Evolutionary conservation across 1,140 invertebrate species (phyloP).

Genomic region (Metaphire vulgaris): DNA sequence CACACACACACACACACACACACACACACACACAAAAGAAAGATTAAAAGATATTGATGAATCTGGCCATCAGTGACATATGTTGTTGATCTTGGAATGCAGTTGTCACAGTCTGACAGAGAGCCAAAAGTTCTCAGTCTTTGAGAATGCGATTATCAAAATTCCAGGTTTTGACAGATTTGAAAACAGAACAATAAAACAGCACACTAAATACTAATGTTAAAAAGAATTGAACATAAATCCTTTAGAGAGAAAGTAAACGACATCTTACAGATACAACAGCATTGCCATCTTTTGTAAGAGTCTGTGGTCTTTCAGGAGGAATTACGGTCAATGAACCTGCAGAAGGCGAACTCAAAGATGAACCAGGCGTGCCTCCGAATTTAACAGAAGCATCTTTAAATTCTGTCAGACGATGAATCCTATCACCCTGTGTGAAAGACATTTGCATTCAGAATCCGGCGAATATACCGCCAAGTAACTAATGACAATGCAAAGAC

Average conservation of each 20-base stretch:
- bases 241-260: too few relatives aligned
- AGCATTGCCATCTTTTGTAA: not conserved
- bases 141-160: too few relatives aligned
- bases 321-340: not conserved
- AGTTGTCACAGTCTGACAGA: too few relatives aligned
- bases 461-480: too few relatives aligned
- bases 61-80: not conserved
- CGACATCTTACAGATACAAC: not conserved
- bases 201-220: too few relatives aligned
- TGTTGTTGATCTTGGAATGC: not conserved
- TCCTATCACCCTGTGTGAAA: not conserved
- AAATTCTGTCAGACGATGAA: not conserved
- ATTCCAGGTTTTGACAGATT: too few relatives aligned
- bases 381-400: not conserved
- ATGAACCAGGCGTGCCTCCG: not conserved
- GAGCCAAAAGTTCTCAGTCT: too few relatives aligned
- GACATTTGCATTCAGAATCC: too few relatives aligned
- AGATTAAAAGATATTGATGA: not conserved
- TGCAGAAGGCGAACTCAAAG: not conserved
- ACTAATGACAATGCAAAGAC: too few relatives aligned
- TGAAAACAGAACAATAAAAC: too few relatives aligned
- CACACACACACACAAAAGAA: constrained; percentile 23
- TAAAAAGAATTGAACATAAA: too few relatives aligned
- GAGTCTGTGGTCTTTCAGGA: not conserved
- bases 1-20: not conserved